These are phyloP conservation scores for Eubucco bourcierii DNA, from an alignment of 2,113 vertebrate genomes.

Conservation along the genomic window DNA sequence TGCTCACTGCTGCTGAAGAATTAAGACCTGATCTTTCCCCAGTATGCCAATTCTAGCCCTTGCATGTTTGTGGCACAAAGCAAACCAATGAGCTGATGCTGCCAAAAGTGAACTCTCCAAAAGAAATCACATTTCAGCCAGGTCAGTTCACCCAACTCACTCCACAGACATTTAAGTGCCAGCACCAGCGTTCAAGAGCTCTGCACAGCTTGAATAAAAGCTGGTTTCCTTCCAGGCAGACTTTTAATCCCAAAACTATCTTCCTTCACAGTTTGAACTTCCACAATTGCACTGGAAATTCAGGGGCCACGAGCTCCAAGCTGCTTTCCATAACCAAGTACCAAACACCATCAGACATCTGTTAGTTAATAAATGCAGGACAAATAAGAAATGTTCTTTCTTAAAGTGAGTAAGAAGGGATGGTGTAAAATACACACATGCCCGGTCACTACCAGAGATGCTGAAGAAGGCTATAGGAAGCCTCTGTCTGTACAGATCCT, in stretches of 20 bases:
- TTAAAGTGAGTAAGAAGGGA: background rate
- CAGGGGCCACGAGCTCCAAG: background rate
- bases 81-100: background rate
- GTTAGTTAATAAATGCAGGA: background rate
- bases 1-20: background rate
- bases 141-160: background rate
- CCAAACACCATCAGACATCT: background rate
- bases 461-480: background rate
- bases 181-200: background rate
- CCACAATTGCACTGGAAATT: background rate
- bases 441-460: background rate
- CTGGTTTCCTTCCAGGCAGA: background rate
- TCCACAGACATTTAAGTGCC: background rate
- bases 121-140: background rate
- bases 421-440: background rate
- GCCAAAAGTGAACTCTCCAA: background rate
- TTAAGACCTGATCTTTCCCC: background rate
- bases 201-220: background rate
- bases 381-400: background rate
- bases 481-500: background rate
- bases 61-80: background rate
- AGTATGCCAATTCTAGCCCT: background rate
- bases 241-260: background rate
- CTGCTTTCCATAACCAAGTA: background rate
- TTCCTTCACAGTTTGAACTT: background rate